phyloP scores from a whole-genome alignment of 2,888 invertebrate species.

The Octonoba sinensis region DNA sequence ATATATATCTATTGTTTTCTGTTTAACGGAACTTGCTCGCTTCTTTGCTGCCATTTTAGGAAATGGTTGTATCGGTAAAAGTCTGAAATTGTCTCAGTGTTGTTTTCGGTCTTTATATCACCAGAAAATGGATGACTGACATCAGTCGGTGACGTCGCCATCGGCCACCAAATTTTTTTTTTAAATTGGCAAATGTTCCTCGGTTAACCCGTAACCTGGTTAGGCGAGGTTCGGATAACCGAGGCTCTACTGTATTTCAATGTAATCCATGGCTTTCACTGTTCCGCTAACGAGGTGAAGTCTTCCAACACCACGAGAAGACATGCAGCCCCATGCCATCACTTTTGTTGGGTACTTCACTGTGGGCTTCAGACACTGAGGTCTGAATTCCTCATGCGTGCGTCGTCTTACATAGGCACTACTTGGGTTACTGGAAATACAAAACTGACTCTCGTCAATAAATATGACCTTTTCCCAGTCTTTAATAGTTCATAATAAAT shows the following conservation, averaged over 20 bases:
- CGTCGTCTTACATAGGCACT: slow-evolving; percentile 7
- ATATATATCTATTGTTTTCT: too few relatives aligned
- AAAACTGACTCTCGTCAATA: slow-evolving; percentile 14
- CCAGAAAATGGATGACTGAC: too few relatives aligned
- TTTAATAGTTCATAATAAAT: background rate
- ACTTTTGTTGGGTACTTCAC: background rate
- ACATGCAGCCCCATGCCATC: background rate
- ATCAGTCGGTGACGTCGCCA: too few relatives aligned
- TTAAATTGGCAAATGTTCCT: too few relatives aligned
- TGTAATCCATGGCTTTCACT: slow-evolving; percentile 1
- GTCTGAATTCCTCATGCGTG: slow-evolving; percentile 3
- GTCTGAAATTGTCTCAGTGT: too few relatives aligned
- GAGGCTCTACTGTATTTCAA: slow-evolving; percentile 3
- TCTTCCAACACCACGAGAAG: slow-evolving; percentile 1
- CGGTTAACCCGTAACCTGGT: too few relatives aligned
- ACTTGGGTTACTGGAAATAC: background rate
- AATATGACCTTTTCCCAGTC: slow-evolving; percentile 5
- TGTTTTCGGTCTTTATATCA: too few relatives aligned
- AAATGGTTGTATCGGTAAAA: too few relatives aligned
- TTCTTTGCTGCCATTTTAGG: too few relatives aligned
- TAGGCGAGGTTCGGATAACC: too few relatives aligned
- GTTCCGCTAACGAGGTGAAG: slow-evolving; percentile 3
- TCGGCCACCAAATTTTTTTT: too few relatives aligned
- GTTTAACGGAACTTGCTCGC: too few relatives aligned
- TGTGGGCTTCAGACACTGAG: slow-evolving; percentile 3